Base-by-base conservation (phyloP, 2,113 vertebrate genomes). In the Syngnathus scovelli region DNA sequence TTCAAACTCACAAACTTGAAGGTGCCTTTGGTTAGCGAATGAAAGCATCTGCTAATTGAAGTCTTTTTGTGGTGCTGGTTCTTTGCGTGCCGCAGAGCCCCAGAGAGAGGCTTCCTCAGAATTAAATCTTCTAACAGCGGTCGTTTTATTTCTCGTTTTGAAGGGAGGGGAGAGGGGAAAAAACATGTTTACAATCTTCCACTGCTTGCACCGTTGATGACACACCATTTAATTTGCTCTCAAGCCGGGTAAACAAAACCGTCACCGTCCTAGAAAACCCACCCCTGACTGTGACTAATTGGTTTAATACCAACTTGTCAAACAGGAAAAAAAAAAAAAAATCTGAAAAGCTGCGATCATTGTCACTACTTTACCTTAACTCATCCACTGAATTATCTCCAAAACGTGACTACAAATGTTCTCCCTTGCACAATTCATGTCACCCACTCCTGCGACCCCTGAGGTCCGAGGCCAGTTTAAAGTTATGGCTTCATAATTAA, bases 401-500 rank as follows among this genome's bases (percentile, higher is more conserved):
- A 69, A 74, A 71, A 68, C 83, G 74, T 65, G 55, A 72, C 51
- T 36, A 18, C 68, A 36, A 58, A 15, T 15, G 23, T 16, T 36
- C 27, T 58, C 3, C 58, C 75, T 49, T 71, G 27, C 13, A 21
- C 13, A 13, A 27, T 69, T 60, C 58, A 27, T 68, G 66, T 74
- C 73, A 76, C 84, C 82, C 75, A 70, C 77, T 83, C 81, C 85
- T 15, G 71, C 59, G 39, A 67, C 72, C 78, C 70, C 78, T 70
- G 59, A 69, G 72, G 78, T 87, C 86, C 82, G 84, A 88, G 88
- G 86, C 21, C 86, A 78, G 77, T 84, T 89, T 88, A 77, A 89
- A 88, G 90, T 90, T 74, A 88, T 77, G 78, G 56, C 78, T 78
- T 81, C 73, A 79, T 91, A 91, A 91, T 91, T 92, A 89, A 89